Evolutionary conservation across 2,888 invertebrate species (phyloP).

Genomic region (Trissolcus japonicus): DNA sequence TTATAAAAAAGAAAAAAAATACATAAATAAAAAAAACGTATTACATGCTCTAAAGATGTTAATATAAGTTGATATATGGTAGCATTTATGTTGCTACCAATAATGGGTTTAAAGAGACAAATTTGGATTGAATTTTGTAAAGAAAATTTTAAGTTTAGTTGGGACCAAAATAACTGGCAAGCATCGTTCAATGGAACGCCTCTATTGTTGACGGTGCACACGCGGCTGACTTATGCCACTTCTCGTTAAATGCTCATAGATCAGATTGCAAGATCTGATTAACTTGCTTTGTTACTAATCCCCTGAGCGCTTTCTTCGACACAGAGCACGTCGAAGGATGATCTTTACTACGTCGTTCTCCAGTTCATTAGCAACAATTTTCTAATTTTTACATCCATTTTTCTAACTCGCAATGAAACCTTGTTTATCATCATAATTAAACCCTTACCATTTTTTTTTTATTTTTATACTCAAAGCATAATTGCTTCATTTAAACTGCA

Average conservation of each 20-base stretch:
- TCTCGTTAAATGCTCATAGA: constrained; percentile 66
- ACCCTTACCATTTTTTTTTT: no score
- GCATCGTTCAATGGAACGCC: constrained; percentile 41
- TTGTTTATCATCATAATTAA: no score
- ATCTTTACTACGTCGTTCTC: constrained; percentile 37
- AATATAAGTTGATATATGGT: no score
- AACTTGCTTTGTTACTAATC: constrained; percentile 53
- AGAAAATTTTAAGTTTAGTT: not conserved
- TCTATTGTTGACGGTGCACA: constrained; percentile 53
- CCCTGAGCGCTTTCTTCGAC: constrained; percentile 35
- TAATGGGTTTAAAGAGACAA: not conserved
- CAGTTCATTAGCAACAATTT: constrained; percentile 34
- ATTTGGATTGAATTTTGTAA: not conserved
- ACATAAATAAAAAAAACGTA: no score
- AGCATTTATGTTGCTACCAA: not conserved
- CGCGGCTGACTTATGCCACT: constrained; percentile 65
- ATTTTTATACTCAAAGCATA: no score
- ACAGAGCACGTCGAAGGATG: constrained; percentile 28
- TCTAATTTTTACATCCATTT: not conserved
- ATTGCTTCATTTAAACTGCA: no score
- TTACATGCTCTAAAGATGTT: no score
- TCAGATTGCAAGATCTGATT: constrained; percentile 46
- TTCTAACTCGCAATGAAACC: no score
- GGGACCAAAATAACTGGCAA: constrained; percentile 15
- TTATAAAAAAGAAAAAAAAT: no score